Evolutionary conservation across 2,888 invertebrate species (phyloP).

Genomic region (Leptarthrus brevirostris): DNA sequence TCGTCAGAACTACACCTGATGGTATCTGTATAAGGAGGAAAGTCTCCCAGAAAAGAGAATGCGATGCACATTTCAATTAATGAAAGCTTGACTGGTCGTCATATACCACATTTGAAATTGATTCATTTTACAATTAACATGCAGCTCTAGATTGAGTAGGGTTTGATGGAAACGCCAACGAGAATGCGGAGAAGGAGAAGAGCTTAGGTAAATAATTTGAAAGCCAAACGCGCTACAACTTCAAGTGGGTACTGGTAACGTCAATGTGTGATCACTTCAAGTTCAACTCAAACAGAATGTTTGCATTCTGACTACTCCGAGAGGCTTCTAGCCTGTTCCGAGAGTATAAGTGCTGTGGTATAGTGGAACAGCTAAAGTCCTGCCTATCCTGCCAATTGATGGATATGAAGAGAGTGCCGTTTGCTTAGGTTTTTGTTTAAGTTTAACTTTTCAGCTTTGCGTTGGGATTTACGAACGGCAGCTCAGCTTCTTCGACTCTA

Average conservation of each 20-base stretch:
- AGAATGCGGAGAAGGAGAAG: not conserved
- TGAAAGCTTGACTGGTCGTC: slow-evolving; percentile 15
- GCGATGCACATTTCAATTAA: slow-evolving; percentile 27
- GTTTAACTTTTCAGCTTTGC: slow-evolving; percentile 13
- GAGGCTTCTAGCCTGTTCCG: slow-evolving; percentile 9
- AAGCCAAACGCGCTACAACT: slow-evolving; percentile 38
- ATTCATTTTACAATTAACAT: slow-evolving; percentile 28
- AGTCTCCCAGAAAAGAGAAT: too few species aligned
- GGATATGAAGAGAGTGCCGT: slow-evolving; percentile 17
- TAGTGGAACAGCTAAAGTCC: not conserved
- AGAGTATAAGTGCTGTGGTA: slow-evolving; percentile 14
- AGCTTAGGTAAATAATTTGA: slow-evolving; percentile 41
- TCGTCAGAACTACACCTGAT: not conserved
- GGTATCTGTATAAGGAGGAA: too few species aligned
- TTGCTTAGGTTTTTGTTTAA: slow-evolving; percentile 26
- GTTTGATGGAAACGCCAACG: not conserved
- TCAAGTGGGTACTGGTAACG: slow-evolving; percentile 30
- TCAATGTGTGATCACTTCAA: slow-evolving; percentile 43
- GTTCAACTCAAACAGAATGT: slow-evolving; percentile 46
- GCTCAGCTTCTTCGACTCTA: too few species aligned
- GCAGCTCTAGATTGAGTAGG: not conserved
- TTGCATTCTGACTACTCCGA: slow-evolving; percentile 22
- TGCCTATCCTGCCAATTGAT: not conserved
- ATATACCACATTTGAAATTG: slow-evolving; percentile 21
- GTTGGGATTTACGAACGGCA: not conserved